phyloP scores from a whole-genome alignment of 1,140 invertebrate genomes.

The Bombus confusus region DNA sequence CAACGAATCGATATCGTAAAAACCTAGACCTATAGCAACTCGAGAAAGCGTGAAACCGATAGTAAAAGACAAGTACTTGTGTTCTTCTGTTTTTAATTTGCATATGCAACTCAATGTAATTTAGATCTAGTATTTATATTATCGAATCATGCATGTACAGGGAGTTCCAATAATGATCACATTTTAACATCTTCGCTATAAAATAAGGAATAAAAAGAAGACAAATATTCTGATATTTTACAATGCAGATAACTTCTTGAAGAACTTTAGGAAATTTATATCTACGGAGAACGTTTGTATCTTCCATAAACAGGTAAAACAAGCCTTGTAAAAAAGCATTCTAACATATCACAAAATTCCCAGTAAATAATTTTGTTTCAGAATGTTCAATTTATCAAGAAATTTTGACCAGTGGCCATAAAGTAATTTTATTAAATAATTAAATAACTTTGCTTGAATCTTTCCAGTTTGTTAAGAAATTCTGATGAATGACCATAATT shows the following conservation, averaged over 20 bases:
- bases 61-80: not conserved
- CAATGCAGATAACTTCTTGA: too few species aligned
- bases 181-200: not conserved
- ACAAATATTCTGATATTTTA: not conserved
- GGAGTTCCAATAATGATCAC: not conserved
- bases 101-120: not conserved
- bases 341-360: too few species aligned
- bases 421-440: not conserved
- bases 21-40: not conserved
- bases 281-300: too few species aligned
- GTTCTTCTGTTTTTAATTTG: constrained; percentile 18
- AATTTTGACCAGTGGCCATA: too few species aligned
- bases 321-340: not conserved
- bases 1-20: constrained; percentile 12
- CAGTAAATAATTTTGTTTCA: too few species aligned
- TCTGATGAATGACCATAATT: not conserved
- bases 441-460: not conserved
- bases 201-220: not conserved
- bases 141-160: not conserved
- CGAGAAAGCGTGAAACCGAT: constrained; percentile 25
- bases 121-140: not conserved
- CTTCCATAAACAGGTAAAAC: not conserved
- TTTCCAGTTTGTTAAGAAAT: not conserved
- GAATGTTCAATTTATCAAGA: too few species aligned
- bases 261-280: not conserved